A percentile compares a stretch with the other conserved stretches of the same genome.
These are phyloP conservation scores for Trichacis sp. DNA, from an alignment of 2,888 invertebrate species.

Conservation along the genomic window DNA sequence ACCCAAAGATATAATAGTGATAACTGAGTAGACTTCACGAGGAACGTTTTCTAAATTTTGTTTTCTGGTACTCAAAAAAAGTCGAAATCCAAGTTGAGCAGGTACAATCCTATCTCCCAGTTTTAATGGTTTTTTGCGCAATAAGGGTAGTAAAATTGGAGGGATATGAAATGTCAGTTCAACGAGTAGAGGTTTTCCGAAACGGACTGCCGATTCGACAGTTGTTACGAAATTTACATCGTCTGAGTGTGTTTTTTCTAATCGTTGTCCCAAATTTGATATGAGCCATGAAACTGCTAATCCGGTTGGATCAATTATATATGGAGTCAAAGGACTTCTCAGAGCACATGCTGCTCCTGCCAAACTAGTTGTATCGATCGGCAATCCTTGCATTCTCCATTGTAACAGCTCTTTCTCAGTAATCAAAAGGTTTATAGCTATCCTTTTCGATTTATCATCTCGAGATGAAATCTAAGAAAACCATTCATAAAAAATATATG, in stretches of 20 bases:
- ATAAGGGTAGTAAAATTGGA: constrained; percentile 57
- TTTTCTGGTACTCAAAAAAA: constrained; percentile 76
- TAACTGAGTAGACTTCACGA: constrained; percentile 63
- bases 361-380: constrained; percentile 71
- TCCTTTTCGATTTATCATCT: constrained; percentile 55
- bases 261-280: constrained; percentile 76
- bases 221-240: constrained; percentile 80
- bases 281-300: constrained; percentile 86
- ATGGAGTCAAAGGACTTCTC: constrained; percentile 76
- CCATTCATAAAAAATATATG: too few relatives aligned
- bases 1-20: constrained; percentile 59
- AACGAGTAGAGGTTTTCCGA: constrained; percentile 61
- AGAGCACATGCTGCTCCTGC: constrained; percentile 62
- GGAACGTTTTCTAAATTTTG: constrained; percentile 85
- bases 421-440: constrained; percentile 56
- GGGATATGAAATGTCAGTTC: constrained; percentile 63
- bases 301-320: constrained; percentile 91
- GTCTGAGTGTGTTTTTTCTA: constrained; percentile 85
- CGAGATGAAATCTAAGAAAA: constrained; percentile 26
- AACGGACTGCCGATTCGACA: constrained; percentile 81
- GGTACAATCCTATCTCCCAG: constrained; percentile 60
- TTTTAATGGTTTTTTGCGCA: constrained; percentile 54
- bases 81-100: constrained; percentile 56
- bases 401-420: constrained; percentile 82
- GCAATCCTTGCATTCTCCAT: constrained; percentile 89